These are phyloP conservation scores for Cephus pulcher DNA, from an alignment of 2,888 invertebrate genomes.

Conservation along the genomic window DNA sequence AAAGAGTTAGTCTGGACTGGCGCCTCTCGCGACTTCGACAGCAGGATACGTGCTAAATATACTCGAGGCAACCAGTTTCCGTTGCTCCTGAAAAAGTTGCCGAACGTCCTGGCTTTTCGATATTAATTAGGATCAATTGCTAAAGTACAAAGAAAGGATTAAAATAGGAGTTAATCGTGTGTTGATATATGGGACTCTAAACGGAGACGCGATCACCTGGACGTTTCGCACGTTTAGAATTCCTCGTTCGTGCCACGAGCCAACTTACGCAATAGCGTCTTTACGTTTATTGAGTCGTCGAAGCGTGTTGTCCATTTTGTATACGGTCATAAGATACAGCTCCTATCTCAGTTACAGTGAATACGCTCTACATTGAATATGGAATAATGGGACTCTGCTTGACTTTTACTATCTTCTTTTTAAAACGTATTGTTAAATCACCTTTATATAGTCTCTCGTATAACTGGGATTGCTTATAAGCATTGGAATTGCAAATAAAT, in stretches of 20 bases:
- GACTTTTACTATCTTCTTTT: neutral
- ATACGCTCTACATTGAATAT: neutral
- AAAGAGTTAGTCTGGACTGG: slow-evolving; percentile 10
- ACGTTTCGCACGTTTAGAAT: neutral
- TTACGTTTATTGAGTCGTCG: neutral
- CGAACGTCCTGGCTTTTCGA: neutral
- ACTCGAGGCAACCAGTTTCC: neutral
- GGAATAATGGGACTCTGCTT: neutral
- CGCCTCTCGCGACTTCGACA: slow-evolving; percentile 12
- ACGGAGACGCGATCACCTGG: neutral
- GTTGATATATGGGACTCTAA: neutral
- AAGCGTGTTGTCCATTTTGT: neutral
- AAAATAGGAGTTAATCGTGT: neutral
- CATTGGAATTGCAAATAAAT: neutral
- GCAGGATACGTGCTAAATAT: neutral
- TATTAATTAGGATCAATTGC: neutral
- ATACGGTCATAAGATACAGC: neutral
- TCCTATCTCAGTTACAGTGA: neutral
- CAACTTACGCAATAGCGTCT: neutral
- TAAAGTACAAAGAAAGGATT: neutral
- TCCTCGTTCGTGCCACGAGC: neutral
- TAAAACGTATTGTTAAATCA: neutral
- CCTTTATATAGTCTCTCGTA: neutral
- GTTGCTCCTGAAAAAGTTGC: neutral
- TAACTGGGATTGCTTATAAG: neutral